Evolutionary conservation across 2,113 vertebrate genomes (phyloP).

Genomic region (Mirounga angustirostris): DNA sequence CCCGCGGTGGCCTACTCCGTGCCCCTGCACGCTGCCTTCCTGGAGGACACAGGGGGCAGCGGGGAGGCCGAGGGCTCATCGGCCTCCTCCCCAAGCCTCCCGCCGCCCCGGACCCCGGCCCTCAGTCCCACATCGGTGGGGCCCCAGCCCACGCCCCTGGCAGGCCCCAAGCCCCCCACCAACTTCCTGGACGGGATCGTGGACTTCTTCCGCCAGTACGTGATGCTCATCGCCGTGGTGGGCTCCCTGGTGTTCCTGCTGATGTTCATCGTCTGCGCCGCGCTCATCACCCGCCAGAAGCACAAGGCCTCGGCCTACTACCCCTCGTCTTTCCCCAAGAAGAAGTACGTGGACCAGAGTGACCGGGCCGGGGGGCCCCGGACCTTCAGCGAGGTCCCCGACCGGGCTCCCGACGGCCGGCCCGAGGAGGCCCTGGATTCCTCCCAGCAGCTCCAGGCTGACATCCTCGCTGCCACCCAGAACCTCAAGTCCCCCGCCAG

Average conservation of each 20-base stretch:
- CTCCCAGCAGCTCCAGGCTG: slow-evolving; percentile 90
- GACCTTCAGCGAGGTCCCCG: slow-evolving; percentile 89
- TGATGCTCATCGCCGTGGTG: slow-evolving; percentile 94
- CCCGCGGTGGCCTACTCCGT: neutral
- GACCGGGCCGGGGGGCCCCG: slow-evolving; percentile 86
- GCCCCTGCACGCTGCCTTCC: neutral
- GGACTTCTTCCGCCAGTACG: slow-evolving; percentile 94
- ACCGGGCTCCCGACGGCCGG: slow-evolving; percentile 76
- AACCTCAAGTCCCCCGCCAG: slow-evolving; percentile 91
- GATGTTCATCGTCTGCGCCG: slow-evolving; percentile 95
- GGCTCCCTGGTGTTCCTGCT: slow-evolving; percentile 94
- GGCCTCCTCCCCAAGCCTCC: slow-evolving; percentile 87
- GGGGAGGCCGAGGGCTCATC: slow-evolving; percentile 88
- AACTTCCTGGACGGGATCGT: slow-evolving; percentile 91
- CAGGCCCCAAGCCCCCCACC: slow-evolving; percentile 87
- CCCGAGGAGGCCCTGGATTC: slow-evolving; percentile 87
- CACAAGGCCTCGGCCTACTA: slow-evolving; percentile 96
- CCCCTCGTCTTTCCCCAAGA: slow-evolving; percentile 92
- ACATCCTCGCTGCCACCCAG: slow-evolving; percentile 91
- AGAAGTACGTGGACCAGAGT: slow-evolving; percentile 91
- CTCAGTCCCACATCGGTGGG: slow-evolving; percentile 63
- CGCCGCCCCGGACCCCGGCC: slow-evolving; percentile 17
- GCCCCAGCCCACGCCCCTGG: slow-evolving; percentile 86
- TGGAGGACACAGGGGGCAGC: slow-evolving; percentile 88
- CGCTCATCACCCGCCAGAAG: slow-evolving; percentile 94